These are phyloP conservation scores for Leucophenga varia DNA, from an alignment of 1,140 invertebrate species.

Conservation along the genomic window DNA sequence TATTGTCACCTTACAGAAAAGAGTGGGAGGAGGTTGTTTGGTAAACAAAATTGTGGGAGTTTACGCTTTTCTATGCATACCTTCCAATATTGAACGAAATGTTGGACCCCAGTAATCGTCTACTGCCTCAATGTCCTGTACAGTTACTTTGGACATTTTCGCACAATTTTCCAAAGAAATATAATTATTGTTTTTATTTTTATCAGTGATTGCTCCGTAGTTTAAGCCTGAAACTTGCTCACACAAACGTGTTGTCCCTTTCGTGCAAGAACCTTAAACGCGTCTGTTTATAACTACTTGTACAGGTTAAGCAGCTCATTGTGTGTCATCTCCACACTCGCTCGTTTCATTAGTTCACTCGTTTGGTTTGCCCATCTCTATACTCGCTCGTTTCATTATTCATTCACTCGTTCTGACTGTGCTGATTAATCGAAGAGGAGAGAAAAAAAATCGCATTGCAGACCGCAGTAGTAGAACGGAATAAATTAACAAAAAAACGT, in stretches of 20 bases:
- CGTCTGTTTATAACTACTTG: slow-evolving; percentile 8
- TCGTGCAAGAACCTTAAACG: neutral
- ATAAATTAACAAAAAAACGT: no score
- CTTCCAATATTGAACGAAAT: slow-evolving; percentile 74
- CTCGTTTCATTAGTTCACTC: no score
- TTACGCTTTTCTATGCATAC: slow-evolving; percentile 34
- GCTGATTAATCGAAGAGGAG: no score
- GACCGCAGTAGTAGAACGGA: no score
- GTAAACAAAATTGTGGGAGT: slow-evolving; percentile 1
- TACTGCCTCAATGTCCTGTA: slow-evolving; percentile 86
- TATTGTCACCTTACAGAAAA: slow-evolving; percentile 42
- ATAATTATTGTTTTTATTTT: slow-evolving; percentile 11
- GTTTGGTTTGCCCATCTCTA: no score
- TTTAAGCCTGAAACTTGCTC: neutral
- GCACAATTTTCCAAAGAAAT: neutral
- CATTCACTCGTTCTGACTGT: no score
- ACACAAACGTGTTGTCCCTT: neutral
- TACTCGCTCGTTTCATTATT: no score
- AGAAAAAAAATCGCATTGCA: no score
- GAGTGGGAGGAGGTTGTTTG: slow-evolving; percentile 10
- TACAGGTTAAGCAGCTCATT: no score
- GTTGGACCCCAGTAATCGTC: slow-evolving; percentile 90
- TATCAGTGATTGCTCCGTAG: neutral
- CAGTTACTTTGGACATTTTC: slow-evolving; percentile 62
- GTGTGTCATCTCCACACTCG: no score